phyloP scores from a whole-genome alignment of 2,797 vertebrate species.

The Premnoplex brunnescens region DNA sequence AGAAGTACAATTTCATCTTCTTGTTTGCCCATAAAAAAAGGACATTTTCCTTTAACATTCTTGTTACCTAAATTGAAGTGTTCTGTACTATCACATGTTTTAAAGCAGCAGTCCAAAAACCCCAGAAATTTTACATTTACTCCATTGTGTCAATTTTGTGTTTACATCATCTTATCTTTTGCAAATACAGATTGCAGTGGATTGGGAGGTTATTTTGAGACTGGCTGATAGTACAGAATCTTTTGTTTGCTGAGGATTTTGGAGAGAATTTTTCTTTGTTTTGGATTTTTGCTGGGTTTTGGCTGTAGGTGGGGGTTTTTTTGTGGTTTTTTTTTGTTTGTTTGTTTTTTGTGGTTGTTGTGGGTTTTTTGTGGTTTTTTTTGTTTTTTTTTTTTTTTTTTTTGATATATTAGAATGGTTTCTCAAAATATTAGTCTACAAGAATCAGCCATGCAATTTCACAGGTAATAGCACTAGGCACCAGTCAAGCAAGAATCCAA shows the following conservation, averaged over 20 bases:
- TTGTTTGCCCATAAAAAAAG: neutral
- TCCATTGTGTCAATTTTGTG: neutral
- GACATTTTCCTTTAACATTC: neutral
- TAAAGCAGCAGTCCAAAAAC: neutral
- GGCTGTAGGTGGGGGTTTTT: fast-evolving
- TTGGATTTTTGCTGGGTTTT: neutral
- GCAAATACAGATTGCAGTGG: neutral
- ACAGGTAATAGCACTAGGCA: conserved; percentile 31
- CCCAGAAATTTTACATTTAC: fast-evolving
- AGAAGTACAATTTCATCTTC: neutral
- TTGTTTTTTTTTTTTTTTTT: neutral
- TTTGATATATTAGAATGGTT: neutral
- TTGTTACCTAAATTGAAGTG: neutral
- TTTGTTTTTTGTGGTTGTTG: too few species aligned
- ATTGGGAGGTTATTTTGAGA: neutral
- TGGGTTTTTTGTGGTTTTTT: too few species aligned
- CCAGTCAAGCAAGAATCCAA: conserved; percentile 50
- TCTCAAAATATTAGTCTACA: neutral
- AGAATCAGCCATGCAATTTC: conserved; percentile 38
- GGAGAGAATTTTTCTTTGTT: fast-evolving
- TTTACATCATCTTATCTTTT: neutral
- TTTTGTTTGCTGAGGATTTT: neutral
- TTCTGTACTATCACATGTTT: neutral
- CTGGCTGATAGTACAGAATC: neutral
- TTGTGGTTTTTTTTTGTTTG: too few species aligned